These are phyloP conservation scores for Bedellia somnulentella DNA, from an alignment of 2,888 invertebrate species.

Conservation along the genomic window DNA sequence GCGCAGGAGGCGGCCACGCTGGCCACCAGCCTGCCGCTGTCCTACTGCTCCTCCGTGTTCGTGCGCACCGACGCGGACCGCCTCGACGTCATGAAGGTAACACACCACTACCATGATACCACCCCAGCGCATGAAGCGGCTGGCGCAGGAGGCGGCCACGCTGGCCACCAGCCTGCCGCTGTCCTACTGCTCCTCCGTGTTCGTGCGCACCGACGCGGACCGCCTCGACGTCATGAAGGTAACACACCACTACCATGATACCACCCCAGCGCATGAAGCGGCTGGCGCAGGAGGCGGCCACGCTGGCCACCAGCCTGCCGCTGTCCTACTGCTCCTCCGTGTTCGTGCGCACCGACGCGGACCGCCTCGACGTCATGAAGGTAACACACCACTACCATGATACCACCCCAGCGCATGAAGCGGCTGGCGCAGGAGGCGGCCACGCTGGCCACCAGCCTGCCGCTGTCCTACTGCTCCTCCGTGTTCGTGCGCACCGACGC, in stretches of 20 bases:
- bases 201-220: constrained; percentile 93
- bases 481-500: constrained; percentile 95
- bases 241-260: constrained; percentile 19
- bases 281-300: constrained; percentile 72
- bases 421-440: constrained; percentile 68
- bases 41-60: constrained; percentile 92
- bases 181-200: constrained; percentile 91
- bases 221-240: constrained; percentile 95
- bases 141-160: constrained; percentile 94
- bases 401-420: constrained; percentile 53
- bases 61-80: constrained; percentile 93
- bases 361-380: constrained; percentile 94
- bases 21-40: constrained; percentile 88
- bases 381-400: too few relatives aligned
- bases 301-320: constrained; percentile 88
- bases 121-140: constrained; percentile 83
- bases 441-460: constrained; percentile 88
- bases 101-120: constrained; percentile 18
- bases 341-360: constrained; percentile 93
- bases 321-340: constrained; percentile 92
- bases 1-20: constrained; percentile 95
- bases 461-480: constrained; percentile 89
- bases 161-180: constrained; percentile 89
- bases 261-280: constrained; percentile 42
- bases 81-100: constrained; percentile 92